Evolutionary conservation across 2,888 invertebrate genomes (phyloP), one percentile per base, ranked within the genome.

Genomic region (Tuta absoluta): DNA sequence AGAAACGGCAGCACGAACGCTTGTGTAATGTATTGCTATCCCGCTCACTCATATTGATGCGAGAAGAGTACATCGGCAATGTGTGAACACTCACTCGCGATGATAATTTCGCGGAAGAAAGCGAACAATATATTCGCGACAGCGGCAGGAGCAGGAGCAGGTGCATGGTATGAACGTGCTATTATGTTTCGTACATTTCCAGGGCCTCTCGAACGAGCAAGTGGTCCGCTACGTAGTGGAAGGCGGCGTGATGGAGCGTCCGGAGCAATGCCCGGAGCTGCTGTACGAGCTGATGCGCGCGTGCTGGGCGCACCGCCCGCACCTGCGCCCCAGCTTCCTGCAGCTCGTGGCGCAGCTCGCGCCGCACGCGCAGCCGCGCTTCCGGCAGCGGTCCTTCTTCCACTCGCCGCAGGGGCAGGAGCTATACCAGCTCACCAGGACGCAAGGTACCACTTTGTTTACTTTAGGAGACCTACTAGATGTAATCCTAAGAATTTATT

Each of bases 231-330:
- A 96, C 87, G 98, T 98, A 66, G 96, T 96, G 69, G 96, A 96
- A 75, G 97, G 98, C 62, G 96, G 97, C 64, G 95, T 97, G 57
- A 98, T 99, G 98, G 97, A 98, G 84, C 94, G 96, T 67, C 99
- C 99, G 0, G 97, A 97, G 85, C 97, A 98, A 85, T 99, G 99
- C 86, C 98, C 99, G 0, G 96, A 97, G 79, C 94, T 96, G 74
- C 92, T 99, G 83, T 98, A 97, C 87, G 94, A 95, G 71, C 91
- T 99, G 70, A 99, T 99, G 99, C 93, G 95, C 72, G 93, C 93
- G 69, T 99, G 98, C 85, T 99, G 99, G 99, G 94, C 95, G 75
- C 96, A 96, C 85, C 94, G 96, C 73, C 94, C 97, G 0, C 89
- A 92, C 41, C 92, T 93, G 62, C 93, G 99, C 65, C 99, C 99